Percentiles rank a stretch among this genome's conserved stretches.
These are phyloP conservation scores for Microctonus aethiopoides DNA, from an alignment of 2,888 invertebrate genomes.

Conservation along the genomic window DNA sequence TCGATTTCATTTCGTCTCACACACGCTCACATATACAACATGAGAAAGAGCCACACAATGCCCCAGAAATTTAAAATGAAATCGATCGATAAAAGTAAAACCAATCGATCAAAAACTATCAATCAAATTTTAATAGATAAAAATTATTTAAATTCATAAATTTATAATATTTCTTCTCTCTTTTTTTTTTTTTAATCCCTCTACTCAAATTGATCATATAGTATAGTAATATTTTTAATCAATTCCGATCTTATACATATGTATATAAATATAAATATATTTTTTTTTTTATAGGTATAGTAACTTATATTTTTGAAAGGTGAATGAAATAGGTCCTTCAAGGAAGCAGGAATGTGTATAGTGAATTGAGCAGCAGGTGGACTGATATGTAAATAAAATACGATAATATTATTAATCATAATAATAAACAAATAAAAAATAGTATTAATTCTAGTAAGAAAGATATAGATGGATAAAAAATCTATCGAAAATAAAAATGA, in stretches of 20 bases:
- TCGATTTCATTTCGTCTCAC: conserved; percentile 61
- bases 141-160: not conserved
- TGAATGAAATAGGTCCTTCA: too few relatives aligned
- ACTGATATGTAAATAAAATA: too few relatives aligned
- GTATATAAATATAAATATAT: too few relatives aligned
- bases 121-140: not conserved
- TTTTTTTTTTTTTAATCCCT: not conserved
- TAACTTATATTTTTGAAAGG: too few relatives aligned
- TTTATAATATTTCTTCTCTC: not conserved
- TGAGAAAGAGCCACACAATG: conserved; percentile 7
- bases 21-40: conserved; percentile 22
- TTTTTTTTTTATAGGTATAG: too few relatives aligned
- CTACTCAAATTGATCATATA: too few relatives aligned
- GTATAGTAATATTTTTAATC: too few relatives aligned
- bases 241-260: too few relatives aligned
- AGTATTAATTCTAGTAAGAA: conserved; percentile 27
- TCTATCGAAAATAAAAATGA: too few relatives aligned
- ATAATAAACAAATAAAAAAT: conserved; percentile 45
- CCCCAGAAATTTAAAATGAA: conserved; percentile 28
- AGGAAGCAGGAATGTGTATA: too few relatives aligned
- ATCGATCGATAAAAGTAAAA: conserved; percentile 28
- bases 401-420: too few relatives aligned
- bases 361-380: too few relatives aligned
- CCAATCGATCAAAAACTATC: conserved; percentile 2
- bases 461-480: not conserved